Evolutionary conservation across 2,888 invertebrate species (phyloP).

Genomic region (Holacanthella duospinosa): DNA sequence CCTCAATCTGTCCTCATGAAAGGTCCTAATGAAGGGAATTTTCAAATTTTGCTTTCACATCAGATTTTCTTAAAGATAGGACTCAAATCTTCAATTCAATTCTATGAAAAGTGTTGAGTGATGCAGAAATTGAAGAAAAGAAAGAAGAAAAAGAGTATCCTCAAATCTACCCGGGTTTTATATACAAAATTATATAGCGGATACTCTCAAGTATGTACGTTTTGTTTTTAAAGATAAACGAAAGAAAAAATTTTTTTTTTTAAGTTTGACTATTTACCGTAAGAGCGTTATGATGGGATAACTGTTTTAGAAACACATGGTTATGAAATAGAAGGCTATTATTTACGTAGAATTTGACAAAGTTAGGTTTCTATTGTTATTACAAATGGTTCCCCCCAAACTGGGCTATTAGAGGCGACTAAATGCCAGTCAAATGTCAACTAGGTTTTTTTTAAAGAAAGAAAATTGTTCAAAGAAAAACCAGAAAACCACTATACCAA

Average conservation of each 20-base stretch:
- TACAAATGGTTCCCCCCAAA: constrained; percentile 32
- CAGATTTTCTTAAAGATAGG: constrained; percentile 11
- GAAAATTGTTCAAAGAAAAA: not conserved
- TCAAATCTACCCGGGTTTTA: no score
- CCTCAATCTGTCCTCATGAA: constrained; percentile 10
- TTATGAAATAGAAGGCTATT: no score
- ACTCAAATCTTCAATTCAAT: not conserved
- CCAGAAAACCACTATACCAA: constrained; percentile 6
- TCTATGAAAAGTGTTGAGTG: not conserved
- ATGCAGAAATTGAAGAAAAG: not conserved
- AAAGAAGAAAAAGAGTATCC: not conserved
- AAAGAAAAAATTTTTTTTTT: no score
- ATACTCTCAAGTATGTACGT: no score
- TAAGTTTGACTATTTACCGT: no score
- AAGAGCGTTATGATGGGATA: no score
- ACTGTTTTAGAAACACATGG: no score
- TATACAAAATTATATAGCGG: no score
- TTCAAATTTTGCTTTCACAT: constrained; percentile 9
- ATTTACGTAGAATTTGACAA: no score
- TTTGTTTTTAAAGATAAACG: no score
- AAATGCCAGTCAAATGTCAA: constrained; percentile 39
- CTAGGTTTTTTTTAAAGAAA: not conserved
- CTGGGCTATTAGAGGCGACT: constrained; percentile 38
- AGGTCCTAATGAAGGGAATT: constrained; percentile 12
- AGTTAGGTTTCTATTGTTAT: not conserved